phyloP scores from a whole-genome alignment of 2,113 vertebrate genomes.

The Bambusicola thoracicus region DNA sequence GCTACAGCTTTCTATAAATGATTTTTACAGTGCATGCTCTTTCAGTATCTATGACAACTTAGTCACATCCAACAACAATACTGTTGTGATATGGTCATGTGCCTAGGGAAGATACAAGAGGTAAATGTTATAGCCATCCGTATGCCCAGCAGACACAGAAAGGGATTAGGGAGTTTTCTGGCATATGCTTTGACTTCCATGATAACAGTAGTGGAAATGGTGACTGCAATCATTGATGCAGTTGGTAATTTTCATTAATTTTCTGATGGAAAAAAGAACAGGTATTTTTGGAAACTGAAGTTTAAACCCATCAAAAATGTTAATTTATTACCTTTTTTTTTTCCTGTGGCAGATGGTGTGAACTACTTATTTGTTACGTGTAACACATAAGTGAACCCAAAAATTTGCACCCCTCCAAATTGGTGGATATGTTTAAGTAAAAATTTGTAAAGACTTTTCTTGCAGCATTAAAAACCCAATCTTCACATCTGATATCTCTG shows the following conservation, averaged over 20 bases:
- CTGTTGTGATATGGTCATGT: not conserved
- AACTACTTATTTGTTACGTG: not conserved
- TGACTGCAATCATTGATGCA: not conserved
- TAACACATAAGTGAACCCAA: not conserved
- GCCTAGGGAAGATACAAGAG: not conserved
- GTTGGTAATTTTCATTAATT: not conserved
- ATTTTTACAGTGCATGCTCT: not conserved
- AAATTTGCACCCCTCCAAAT: not conserved
- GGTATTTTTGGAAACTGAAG: not conserved
- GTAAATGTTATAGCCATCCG: not conserved
- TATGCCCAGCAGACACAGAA: not conserved
- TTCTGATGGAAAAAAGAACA: not conserved
- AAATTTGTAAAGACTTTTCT: not conserved
- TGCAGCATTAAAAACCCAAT: not conserved
- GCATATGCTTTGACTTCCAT: not conserved
- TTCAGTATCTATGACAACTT: not conserved
- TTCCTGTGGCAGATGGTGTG: not conserved
- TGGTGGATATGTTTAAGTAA: not conserved
- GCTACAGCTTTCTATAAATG: not conserved
- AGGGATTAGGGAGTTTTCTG: not conserved
- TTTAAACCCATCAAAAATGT: not conserved
- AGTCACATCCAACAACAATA: too few relatives aligned
- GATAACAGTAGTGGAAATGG: not conserved
- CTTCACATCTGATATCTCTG: not conserved
- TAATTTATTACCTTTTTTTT: not conserved